These are phyloP conservation scores for Oxygymnocypris stewartii DNA, from an alignment of 2,113 vertebrate species.

Conservation along the genomic window DNA sequence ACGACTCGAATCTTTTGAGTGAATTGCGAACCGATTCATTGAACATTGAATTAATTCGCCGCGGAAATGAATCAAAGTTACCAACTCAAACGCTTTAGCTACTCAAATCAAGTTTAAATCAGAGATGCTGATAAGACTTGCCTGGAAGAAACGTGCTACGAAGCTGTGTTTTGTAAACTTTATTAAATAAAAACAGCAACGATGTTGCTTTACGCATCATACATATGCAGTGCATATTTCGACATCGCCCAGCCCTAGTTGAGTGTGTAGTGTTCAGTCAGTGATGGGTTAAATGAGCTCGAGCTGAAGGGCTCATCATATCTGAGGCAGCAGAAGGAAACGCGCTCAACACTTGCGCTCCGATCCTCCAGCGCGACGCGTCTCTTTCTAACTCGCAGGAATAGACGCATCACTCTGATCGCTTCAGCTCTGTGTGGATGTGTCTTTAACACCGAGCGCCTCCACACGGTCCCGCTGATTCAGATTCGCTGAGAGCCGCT, in stretches of 20 bases:
- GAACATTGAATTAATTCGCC: not conserved
- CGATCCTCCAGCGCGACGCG: conserved; percentile 1
- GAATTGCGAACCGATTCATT: not conserved
- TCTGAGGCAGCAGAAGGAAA: not conserved
- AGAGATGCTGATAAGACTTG: not conserved
- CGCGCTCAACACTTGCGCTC: conserved; percentile 31
- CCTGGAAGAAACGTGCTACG: too few relatives aligned
- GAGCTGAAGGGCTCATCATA: conserved; percentile 5
- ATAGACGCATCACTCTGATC: not conserved
- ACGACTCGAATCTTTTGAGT: not conserved
- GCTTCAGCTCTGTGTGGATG: not conserved
- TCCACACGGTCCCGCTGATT: not conserved
- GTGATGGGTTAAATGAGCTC: conserved; percentile 22
- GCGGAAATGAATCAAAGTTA: not conserved
- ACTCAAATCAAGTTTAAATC: not conserved
- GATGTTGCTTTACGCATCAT: not conserved
- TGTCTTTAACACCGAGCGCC: not conserved
- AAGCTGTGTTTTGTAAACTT: not conserved
- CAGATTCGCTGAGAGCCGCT: conserved; percentile 2
- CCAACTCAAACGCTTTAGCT: not conserved
- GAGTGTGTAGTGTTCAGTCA: conserved; percentile 3
- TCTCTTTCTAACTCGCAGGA: not conserved
- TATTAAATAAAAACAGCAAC: not conserved
- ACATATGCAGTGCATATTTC: not conserved
- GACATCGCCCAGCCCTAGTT: not conserved